These are phyloP conservation scores for Pectinophora gossypiella DNA, from an alignment of 1,140 invertebrate genomes.

Conservation along the genomic window DNA sequence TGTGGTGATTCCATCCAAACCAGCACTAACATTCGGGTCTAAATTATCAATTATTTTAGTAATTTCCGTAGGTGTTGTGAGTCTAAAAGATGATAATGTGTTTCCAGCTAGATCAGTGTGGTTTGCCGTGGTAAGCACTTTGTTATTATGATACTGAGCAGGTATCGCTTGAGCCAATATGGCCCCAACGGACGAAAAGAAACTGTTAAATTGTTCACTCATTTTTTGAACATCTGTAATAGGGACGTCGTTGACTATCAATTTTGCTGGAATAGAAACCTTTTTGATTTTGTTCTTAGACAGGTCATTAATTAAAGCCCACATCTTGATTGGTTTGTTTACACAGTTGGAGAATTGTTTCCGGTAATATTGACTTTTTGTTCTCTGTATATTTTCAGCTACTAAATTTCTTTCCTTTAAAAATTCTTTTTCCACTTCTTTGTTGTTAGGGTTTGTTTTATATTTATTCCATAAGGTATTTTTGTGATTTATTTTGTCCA, in stretches of 20 bases:
- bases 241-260: neutral
- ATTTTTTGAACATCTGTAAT: slow-evolving; percentile 14
- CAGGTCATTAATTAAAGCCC: slow-evolving; percentile 16
- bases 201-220: slow-evolving; percentile 24
- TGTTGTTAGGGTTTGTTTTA: slow-evolving; percentile 9
- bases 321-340: slow-evolving; percentile 23
- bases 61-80: slow-evolving; percentile 13
- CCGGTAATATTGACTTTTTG: slow-evolving; percentile 17
- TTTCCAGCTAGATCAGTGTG: neutral
- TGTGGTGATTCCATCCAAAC: slow-evolving; percentile 18
- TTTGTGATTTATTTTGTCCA: slow-evolving; percentile 16
- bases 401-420: slow-evolving; percentile 14
- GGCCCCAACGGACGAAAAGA: slow-evolving; percentile 23
- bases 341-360: slow-evolving; percentile 14
- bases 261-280: neutral
- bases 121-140: neutral
- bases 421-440: slow-evolving; percentile 2
- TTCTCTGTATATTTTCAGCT: slow-evolving; percentile 13
- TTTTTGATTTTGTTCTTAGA: slow-evolving; percentile 16
- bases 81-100: neutral
- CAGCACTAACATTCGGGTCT: slow-evolving; percentile 18
- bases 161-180: slow-evolving; percentile 18
- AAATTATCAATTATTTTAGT: slow-evolving; percentile 20
- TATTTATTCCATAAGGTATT: slow-evolving; percentile 11
- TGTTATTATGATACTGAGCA: slow-evolving; percentile 7